phyloP scores from a whole-genome alignment of 2,888 invertebrate species.

The Myopa testacea region DNA sequence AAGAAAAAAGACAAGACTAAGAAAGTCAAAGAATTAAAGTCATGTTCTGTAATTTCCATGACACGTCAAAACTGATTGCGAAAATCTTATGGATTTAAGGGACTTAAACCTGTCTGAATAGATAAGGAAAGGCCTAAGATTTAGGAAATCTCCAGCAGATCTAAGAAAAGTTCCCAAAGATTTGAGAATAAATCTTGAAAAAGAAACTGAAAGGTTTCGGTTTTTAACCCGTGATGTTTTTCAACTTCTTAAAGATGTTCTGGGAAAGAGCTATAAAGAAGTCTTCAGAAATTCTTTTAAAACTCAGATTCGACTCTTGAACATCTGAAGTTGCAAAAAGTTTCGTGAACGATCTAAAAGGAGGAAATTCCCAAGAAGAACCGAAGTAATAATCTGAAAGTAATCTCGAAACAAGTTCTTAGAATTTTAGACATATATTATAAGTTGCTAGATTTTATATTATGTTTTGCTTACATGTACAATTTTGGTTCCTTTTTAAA shows the following conservation, averaged over 20 bases:
- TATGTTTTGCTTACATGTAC: not conserved
- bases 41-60: not conserved
- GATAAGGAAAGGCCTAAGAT: too few species aligned
- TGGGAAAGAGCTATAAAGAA: not conserved
- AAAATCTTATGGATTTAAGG: not conserved
- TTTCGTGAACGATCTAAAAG: not conserved
- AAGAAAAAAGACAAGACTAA: too few species aligned
- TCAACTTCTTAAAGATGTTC: not conserved
- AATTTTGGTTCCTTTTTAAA: not conserved
- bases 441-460: not conserved
- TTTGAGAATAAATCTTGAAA: not conserved
- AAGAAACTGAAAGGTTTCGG: not conserved
- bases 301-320: too few species aligned
- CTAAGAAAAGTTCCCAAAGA: too few species aligned
- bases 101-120: not conserved
- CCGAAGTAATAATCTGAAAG: not conserved
- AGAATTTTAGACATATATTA: too few species aligned
- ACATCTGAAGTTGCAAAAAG: not conserved
- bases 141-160: too few species aligned
- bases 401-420: not conserved
- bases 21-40: too few species aligned
- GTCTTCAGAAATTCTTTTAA: too few species aligned
- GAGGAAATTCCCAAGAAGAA: not conserved
- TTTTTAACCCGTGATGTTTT: not conserved
- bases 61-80: not conserved